Percentiles rank a stretch among this genome's conserved stretches.
Conservation (phyloP, 2,113 vertebrate genomes). For the Chroicocephalus ridibundus region DNA sequence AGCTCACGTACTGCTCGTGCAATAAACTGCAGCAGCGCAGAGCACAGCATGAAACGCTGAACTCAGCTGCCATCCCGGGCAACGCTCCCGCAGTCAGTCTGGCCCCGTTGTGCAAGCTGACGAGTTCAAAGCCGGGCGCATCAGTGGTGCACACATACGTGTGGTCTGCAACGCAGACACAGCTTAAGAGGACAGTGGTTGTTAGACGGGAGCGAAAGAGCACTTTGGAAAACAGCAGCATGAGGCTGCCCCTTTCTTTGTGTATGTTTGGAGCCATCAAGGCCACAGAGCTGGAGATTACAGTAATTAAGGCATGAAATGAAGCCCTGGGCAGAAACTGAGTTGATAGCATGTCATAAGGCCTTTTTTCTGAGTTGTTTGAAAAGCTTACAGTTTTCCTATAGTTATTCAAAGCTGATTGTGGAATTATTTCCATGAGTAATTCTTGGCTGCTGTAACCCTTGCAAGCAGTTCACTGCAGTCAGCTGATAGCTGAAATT, state of each 20-base stretch:
- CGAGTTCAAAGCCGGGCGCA: background rate
- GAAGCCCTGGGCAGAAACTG: background rate
- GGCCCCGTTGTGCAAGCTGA: fast-evolving
- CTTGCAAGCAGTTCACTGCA: background rate
- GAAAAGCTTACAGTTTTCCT: constrained; percentile 44
- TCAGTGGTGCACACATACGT: background rate
- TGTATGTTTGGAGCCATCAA: background rate
- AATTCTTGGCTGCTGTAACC: background rate
- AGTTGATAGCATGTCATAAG: background rate
- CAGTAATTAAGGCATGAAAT: constrained; percentile 2
- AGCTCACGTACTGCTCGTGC: background rate
- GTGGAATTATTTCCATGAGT: constrained; percentile 55
- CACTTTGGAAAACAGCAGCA: background rate
- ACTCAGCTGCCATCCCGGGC: background rate
- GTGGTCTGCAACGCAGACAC: background rate
- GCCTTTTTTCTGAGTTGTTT: background rate
- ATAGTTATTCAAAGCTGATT: constrained; percentile 30
- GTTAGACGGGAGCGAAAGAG: background rate
- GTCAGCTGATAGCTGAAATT: constrained; percentile 24
- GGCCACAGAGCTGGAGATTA: background rate
- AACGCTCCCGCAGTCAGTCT: background rate
- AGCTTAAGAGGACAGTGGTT: background rate
- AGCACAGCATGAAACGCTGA: background rate
- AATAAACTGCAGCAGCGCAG: background rate
- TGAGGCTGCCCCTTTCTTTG: background rate